Percentiles rank a stretch among this genome's conserved stretches.
phyloP scores from a whole-genome alignment of 2,113 vertebrate genomes.

The Zeus faber region DNA sequence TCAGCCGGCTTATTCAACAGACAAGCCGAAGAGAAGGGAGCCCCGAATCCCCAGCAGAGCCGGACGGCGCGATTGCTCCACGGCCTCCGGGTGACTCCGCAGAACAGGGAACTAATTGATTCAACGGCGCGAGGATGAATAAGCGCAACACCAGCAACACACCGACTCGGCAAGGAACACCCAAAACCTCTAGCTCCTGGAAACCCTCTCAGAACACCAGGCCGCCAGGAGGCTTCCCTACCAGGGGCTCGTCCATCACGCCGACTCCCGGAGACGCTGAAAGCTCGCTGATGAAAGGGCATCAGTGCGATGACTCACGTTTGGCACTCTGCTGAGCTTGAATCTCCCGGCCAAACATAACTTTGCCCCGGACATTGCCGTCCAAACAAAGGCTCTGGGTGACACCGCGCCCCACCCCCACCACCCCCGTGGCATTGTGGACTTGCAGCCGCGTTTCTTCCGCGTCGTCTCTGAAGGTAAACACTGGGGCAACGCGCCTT shows the following conservation, averaged over 20 bases:
- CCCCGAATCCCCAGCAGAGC: no score
- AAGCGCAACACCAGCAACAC: neutral
- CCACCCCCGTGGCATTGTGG: slow-evolving; percentile 33
- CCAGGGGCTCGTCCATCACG: neutral
- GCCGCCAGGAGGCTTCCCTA: neutral
- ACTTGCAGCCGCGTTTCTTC: slow-evolving; percentile 38
- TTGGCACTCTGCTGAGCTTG: slow-evolving; percentile 47
- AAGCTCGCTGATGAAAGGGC: slow-evolving; percentile 12
- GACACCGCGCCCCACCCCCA: slow-evolving; percentile 49
- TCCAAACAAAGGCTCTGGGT: slow-evolving; percentile 51
- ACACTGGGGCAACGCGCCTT: slow-evolving; percentile 58
- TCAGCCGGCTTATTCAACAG: slow-evolving; percentile 2
- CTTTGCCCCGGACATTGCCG: slow-evolving; percentile 41
- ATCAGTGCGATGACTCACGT: slow-evolving; percentile 50
- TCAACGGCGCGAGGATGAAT: no score
- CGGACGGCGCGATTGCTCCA: no score
- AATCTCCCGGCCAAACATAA: slow-evolving; percentile 54
- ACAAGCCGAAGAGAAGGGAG: neutral
- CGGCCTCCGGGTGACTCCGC: no score
- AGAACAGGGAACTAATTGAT: no score
- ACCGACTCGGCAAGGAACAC: no score
- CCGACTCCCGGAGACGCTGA: neutral
- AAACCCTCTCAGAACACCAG: no score
- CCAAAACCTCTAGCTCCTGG: no score
- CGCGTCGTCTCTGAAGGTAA: slow-evolving; percentile 50